Conservation (phyloP, 1,140 invertebrate species). For the Euura lappo region DNA sequence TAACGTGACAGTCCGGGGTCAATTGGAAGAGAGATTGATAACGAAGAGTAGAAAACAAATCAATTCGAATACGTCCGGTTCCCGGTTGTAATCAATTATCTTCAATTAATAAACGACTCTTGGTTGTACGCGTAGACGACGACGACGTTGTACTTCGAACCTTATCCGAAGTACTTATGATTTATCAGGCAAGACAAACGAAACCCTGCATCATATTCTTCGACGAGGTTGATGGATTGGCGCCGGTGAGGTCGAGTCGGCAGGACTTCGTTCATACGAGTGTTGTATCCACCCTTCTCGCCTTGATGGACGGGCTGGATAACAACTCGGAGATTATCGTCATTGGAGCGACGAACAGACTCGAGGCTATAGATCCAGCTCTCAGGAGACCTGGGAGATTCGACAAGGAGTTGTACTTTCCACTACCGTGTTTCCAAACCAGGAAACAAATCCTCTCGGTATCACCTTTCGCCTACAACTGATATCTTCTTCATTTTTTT, state of each 20-base stretch:
- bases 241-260: slow-evolving; percentile 66
- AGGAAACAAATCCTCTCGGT: slow-evolving; percentile 65
- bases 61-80: not conserved
- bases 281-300: slow-evolving; percentile 68
- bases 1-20: slow-evolving; percentile 2
- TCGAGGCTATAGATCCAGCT: slow-evolving; percentile 77
- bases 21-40: not conserved
- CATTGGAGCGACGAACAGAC: slow-evolving; percentile 77
- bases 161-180: not conserved
- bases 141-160: not conserved
- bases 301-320: slow-evolving; percentile 77
- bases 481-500: slow-evolving; percentile 47
- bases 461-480: slow-evolving; percentile 55
- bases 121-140: not conserved
- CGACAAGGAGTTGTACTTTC: slow-evolving; percentile 61
- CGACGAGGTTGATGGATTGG: slow-evolving; percentile 78
- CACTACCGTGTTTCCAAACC: slow-evolving; percentile 51
- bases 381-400: slow-evolving; percentile 75
- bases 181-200: slow-evolving; percentile 67
- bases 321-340: slow-evolving; percentile 71
- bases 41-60: not conserved
- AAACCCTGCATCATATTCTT: slow-evolving; percentile 79
- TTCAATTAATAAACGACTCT: not conserved
- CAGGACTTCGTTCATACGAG: slow-evolving; percentile 71
- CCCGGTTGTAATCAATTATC: not conserved